Conservation (phyloP, 1,140 invertebrate genomes). For the Solenopsis fugax region DNA sequence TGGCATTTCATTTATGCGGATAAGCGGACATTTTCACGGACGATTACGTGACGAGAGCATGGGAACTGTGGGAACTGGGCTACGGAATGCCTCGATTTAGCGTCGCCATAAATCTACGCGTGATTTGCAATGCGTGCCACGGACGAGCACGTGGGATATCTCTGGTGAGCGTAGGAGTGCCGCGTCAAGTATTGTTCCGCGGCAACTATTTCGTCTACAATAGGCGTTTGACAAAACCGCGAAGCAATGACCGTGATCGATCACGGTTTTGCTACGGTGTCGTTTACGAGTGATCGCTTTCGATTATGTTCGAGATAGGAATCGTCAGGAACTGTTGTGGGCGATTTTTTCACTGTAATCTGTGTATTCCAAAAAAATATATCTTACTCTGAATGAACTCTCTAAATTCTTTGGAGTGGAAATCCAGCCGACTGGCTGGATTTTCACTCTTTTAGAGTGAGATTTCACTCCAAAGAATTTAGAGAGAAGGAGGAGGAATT, state of each 20-base stretch:
- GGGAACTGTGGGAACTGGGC: conserved; percentile 71
- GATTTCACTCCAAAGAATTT: too few species aligned
- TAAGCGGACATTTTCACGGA: conserved; percentile 49
- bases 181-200: conserved; percentile 71
- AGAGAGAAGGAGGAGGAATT: too few species aligned
- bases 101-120: conserved; percentile 72
- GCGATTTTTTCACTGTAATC: not conserved
- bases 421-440: too few species aligned
- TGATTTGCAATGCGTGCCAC: conserved; percentile 66
- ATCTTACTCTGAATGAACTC: not conserved
- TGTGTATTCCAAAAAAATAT: not conserved
- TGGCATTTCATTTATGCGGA: conserved; percentile 18
- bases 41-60: conserved; percentile 62
- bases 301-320: not conserved
- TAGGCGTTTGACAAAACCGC: conserved; percentile 69
- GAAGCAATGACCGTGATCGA: conserved; percentile 74
- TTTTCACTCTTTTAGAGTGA: too few species aligned
- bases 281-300: not conserved
- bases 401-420: too few species aligned
- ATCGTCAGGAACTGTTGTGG: not conserved
- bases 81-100: conserved; percentile 64
- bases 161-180: conserved; percentile 65
- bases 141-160: conserved; percentile 52
- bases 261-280: not conserved
- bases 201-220: conserved; percentile 66